These are phyloP conservation scores for Chrysaora quinquecirrha DNA, from an alignment of 30 jellyfish, hydroid and myxozoan species.

Conservation along the genomic window DNA sequence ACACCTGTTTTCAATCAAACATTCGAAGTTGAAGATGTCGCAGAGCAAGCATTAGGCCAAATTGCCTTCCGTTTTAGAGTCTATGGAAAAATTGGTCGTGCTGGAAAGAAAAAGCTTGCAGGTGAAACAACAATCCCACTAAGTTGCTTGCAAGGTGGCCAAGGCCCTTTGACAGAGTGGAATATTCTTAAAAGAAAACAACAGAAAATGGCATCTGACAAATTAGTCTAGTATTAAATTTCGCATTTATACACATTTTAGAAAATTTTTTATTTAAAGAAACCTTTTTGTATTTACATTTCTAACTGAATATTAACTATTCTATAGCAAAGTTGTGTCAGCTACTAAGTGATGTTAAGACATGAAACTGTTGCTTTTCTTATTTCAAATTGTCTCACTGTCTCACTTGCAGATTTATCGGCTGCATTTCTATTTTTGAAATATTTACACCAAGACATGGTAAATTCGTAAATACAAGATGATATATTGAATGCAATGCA, in stretches of 20 bases:
- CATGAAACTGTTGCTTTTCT: no score
- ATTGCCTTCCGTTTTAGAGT: slow-evolving; percentile 86
- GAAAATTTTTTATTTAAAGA: background rate
- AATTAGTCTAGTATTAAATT: background rate
- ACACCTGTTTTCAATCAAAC: slow-evolving; percentile 95
- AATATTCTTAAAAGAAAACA: slow-evolving; percentile 70
- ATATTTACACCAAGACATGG: no score
- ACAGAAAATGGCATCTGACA: background rate
- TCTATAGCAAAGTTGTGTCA: no score
- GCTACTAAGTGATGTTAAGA: no score
- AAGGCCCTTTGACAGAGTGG: slow-evolving; percentile 82
- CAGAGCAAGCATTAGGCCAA: slow-evolving; percentile 89
- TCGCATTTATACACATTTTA: background rate
- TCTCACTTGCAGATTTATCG: no score
- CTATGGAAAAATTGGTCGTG: slow-evolving; percentile 90
- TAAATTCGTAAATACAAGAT: no score
- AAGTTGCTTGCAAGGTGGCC: slow-evolving; percentile 57
- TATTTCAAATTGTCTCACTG: no score
- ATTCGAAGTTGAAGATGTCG: slow-evolving; percentile 85
- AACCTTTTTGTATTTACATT: no score
- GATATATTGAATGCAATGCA: no score
- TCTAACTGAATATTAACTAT: no score
- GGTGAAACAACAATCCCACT: slow-evolving; percentile 89
- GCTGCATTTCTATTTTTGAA: no score
- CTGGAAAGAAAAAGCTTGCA: slow-evolving; percentile 96